Evolutionary conservation across 2,888 invertebrate species (phyloP), one percentile per base, ranked within the genome.

Genomic region (Sylvicola cinctus): DNA sequence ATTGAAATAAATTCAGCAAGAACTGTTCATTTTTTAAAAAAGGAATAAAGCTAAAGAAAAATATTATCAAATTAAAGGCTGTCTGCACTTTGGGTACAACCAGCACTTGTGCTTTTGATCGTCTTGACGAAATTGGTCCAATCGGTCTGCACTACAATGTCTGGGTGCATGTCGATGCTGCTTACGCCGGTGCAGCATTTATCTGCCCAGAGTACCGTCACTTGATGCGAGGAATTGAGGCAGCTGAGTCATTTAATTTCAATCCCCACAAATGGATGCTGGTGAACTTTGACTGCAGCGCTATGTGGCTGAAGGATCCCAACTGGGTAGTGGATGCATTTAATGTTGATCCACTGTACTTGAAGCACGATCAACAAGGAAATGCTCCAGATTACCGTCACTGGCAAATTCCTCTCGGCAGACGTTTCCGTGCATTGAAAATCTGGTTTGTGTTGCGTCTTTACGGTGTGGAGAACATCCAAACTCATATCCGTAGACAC

Each of bases 241-340:
- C 71, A 39, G 93, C 90, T 0, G 85, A 91, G 49, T 96, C 95
- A 0, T 93, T 96, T 55, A 95, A 96, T 58, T 93, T 96, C 51
- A 98, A 99, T 54, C 96, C 98, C 0, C 96, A 96, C 58, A 98
- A 99, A 60, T 99, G 96, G 96, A 63, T 98, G 71, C 58, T 96
- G 43, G 88, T 96, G n/a, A 96, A 91, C 57, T 98, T 98, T 47
- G 98, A 98, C 58, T 98, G 96, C 52, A 96, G 96, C 10, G 78
- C 95, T 1, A 80, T 98, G 83, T 98, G 96, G 96, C 62, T 87
- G 3, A 85, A 83, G 48, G 74, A 85, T 49, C 84, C 85, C 40
- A 70, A 76, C 32, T 81, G 84, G 66, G 70, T 98, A 36, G 81
- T 93, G 1, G 80, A 90, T 47, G 93, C 96, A 0, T 85, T 98